Conservation (phyloP, 2,797 vertebrate species). For the Gephyroberyx darwinii region DNA sequence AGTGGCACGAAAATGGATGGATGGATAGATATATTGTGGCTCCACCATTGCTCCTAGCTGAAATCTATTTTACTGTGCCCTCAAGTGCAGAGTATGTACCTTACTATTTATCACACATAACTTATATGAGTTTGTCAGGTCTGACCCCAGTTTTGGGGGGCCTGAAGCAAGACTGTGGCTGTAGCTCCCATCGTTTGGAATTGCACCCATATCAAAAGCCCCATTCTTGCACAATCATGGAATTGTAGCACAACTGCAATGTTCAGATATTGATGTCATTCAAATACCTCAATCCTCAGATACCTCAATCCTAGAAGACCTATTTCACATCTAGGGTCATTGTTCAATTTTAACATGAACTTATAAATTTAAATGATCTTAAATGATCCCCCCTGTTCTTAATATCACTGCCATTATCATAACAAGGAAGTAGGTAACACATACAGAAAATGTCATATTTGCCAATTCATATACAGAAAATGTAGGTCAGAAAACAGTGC, state of each 20-base stretch:
- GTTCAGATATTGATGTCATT: background rate
- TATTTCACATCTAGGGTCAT: background rate
- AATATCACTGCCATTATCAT: background rate
- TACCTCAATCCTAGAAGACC: background rate
- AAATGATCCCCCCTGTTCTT: no score
- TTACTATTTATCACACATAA: background rate
- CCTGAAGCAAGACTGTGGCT: background rate
- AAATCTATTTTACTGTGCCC: conserved; percentile 15
- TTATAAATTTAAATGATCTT: background rate
- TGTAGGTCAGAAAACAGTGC: conserved; percentile 16
- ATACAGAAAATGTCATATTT: background rate
- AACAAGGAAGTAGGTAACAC: background rate
- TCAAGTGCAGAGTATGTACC: background rate
- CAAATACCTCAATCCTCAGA: background rate
- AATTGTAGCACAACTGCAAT: background rate
- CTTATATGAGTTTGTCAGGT: background rate
- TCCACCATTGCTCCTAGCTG: background rate
- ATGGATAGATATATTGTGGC: conserved; percentile 1
- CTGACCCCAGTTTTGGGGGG: background rate
- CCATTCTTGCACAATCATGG: conserved; percentile 4
- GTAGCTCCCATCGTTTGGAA: conserved; percentile 23
- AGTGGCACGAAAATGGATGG: background rate
- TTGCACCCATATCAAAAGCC: conserved; percentile 15
- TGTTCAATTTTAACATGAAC: background rate
- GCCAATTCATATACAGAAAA: background rate